Evolutionary conservation across 2,797 vertebrate genomes (phyloP).

Genomic region (Aeoliscus strigatus): DNA sequence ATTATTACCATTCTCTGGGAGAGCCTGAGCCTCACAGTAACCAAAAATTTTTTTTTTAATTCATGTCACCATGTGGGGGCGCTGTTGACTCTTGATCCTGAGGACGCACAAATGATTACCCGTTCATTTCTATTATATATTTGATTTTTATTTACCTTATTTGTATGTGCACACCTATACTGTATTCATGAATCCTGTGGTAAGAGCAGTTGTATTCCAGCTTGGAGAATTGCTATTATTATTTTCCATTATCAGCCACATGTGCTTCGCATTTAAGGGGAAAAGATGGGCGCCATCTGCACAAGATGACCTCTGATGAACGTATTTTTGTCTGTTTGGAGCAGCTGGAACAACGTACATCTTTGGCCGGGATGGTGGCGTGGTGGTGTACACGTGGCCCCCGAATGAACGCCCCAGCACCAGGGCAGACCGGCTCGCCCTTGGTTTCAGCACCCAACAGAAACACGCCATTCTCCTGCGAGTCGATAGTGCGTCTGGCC

Average conservation of each 20-base stretch:
- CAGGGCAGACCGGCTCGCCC: constrained; percentile 92
- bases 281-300: constrained; percentile 1
- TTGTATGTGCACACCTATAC: too few relatives aligned
- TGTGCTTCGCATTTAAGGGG: too few relatives aligned
- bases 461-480: constrained; percentile 93
- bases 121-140: constrained; percentile 2
- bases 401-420: constrained; percentile 98
- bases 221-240: too few relatives aligned
- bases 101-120: constrained; percentile 10
- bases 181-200: too few relatives aligned
- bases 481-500: constrained; percentile 94
- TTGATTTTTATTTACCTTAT: too few relatives aligned
- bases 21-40: not conserved
- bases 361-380: constrained; percentile 95
- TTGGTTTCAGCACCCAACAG: constrained; percentile 97
- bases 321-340: constrained; percentile 20
- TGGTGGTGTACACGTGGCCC: constrained; percentile 97
- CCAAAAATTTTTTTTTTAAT: constrained; percentile 1
- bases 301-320: constrained; percentile 4
- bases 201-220: too few relatives aligned
- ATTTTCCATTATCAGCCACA: too few relatives aligned
- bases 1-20: not conserved
- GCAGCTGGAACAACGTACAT: constrained; percentile 98
- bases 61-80: constrained; percentile 56
- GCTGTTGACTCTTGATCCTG: constrained; percentile 50